Evolutionary conservation across 2,888 invertebrate species (phyloP), one percentile per base, ranked within the genome.

Genomic region (Synergus gifuensis): DNA sequence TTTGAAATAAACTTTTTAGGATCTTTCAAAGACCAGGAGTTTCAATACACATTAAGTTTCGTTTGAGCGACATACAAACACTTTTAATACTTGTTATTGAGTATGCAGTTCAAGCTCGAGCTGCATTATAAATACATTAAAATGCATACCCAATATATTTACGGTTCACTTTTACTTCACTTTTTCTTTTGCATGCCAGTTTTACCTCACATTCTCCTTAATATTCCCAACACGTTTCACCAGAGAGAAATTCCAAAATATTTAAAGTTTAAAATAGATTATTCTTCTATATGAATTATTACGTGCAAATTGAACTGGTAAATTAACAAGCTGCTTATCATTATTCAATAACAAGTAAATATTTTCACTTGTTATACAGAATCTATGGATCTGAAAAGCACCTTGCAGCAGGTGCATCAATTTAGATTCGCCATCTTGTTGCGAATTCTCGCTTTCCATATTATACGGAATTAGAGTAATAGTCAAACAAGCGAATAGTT

Each of bases 391-490:
- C 16, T n/a, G 49, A 14, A 49, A 49, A 49, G 28, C 67, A 28
- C 22, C 46, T 67, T 46, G 67, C 46, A 49, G 60, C 69, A 69
- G 49, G 14, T 46, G 49, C 69, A 69, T 54, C 36, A n/a, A 69
- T 69, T 69, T 28, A 69, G 28, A 69, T 69, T 69, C 36, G 46
- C 49, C 69, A 54, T 69, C 46, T 54, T 69, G 69, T 14, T 49
- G 49, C 9, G 4, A 69, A 54, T 69, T n/a, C 49, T 9, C 49
- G 49, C 22, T 54, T 54, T 28, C 8, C 49, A 69, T 69, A 69
- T 69, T 69, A 54, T 28, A 28, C 49, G 46, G 69, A 36, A 69
- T 54, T 69, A 69, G 69, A 69, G 69, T 69, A 69, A 69, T 69
- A 49, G 69, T n/a, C 46, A 49, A 46, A 14, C 44, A 36, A 36